Evolutionary conservation across 2,113 vertebrate genomes (phyloP).

Genomic region (Lophochroa leadbeateri): DNA sequence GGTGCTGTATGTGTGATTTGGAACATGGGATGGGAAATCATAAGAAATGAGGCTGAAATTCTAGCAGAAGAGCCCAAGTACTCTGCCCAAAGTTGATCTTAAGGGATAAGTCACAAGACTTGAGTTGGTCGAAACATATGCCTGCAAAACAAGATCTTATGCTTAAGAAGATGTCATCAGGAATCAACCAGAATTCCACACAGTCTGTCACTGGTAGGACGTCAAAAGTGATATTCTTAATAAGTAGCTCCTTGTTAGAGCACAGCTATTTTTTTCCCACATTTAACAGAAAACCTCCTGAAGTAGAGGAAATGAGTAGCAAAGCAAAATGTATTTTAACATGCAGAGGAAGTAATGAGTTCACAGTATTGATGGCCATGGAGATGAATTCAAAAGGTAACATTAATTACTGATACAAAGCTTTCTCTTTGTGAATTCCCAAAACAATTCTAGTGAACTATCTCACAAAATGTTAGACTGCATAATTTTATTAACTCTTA

Average conservation of each 20-base stretch:
- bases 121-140: not conserved
- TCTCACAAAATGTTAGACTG: not conserved
- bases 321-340: not conserved
- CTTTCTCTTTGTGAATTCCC: not conserved
- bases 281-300: not conserved
- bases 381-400: not conserved
- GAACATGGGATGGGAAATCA: rapidly evolving
- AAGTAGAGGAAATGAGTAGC: rapidly evolving
- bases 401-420: not conserved
- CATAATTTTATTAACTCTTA: not conserved
- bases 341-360: not conserved
- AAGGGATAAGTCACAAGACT: not conserved
- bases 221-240: not conserved
- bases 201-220: not conserved
- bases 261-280: not conserved
- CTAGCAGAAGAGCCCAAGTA: not conserved
- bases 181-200: not conserved
- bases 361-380: not conserved
- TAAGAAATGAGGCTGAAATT: not conserved
- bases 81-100: not conserved
- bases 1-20: not conserved
- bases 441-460: not conserved
- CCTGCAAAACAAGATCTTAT: too few species aligned
- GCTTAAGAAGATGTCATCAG: not conserved
- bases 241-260: not conserved